These are phyloP conservation scores for Dasyurus viverrinus DNA, from an alignment of 2,113 vertebrate species.

Conservation along the genomic window DNA sequence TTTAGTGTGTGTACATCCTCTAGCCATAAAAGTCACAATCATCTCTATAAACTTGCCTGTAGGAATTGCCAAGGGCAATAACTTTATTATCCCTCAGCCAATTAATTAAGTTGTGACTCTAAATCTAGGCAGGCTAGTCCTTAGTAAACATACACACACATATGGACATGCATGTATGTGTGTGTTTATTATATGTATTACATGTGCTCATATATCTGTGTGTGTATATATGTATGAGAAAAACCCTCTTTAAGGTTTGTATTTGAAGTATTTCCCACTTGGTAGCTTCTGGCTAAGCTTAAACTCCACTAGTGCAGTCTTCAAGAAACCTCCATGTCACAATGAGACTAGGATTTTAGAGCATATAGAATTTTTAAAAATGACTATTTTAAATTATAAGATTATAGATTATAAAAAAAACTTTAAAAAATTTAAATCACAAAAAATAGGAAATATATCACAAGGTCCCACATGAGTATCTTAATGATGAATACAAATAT, in stretches of 20 bases:
- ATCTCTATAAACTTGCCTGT: neutral
- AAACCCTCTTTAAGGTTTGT: neutral
- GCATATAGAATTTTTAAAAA: no score
- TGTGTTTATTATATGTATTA: no score
- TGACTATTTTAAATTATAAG: no score
- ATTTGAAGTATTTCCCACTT: neutral
- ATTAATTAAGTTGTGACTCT: neutral
- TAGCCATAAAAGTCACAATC: neutral
- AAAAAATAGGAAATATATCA: neutral
- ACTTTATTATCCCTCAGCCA: neutral
- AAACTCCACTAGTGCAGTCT: neutral
- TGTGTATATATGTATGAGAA: no score
- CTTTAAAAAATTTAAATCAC: neutral
- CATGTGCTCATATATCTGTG: no score
- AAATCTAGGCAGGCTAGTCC: neutral
- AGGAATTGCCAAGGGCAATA: neutral
- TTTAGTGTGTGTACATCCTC: neutral
- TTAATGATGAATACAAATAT: neutral
- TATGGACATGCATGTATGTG: no score
- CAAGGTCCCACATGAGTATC: neutral
- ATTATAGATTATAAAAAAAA: neutral
- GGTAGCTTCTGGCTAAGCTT: neutral
- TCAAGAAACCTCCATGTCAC: neutral
- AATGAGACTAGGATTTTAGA: neutral
- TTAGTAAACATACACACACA: neutral